Conservation (phyloP, 2,797 vertebrate species). For the Enteromius paludinosus region DNA sequence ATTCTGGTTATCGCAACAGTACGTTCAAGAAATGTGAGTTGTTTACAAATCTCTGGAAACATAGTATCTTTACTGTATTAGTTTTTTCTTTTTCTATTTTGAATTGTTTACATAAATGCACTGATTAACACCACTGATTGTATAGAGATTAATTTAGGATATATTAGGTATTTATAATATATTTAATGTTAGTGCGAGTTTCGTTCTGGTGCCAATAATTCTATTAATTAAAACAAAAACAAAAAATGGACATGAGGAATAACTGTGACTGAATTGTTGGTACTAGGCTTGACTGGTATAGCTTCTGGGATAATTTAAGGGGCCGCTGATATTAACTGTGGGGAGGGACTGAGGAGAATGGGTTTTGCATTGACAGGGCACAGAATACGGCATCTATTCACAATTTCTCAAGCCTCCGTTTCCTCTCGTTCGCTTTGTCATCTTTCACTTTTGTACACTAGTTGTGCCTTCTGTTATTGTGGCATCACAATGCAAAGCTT, state of each 20-base stretch:
- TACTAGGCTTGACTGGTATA: constrained; percentile 29
- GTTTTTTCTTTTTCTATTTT: constrained; percentile 33
- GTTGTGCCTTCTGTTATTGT: constrained; percentile 65
- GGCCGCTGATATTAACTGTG: constrained; percentile 2
- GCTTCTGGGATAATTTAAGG: constrained; percentile 22
- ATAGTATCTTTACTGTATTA: constrained; percentile 45
- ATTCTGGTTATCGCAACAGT: constrained; percentile 47
- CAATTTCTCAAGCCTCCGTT: constrained; percentile 43
- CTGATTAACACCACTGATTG: constrained; percentile 57
- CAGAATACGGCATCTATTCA: constrained; percentile 2
- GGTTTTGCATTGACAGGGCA: constrained; percentile 28
- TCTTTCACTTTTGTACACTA: constrained; percentile 60
- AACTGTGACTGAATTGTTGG: constrained; percentile 39
- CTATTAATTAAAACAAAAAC: constrained; percentile 12
- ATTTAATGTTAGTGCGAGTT: constrained; percentile 38
- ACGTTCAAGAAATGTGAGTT: constrained; percentile 53
- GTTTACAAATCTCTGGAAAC: constrained; percentile 54
- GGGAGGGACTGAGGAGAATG: constrained; percentile 21
- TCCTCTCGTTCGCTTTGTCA: constrained; percentile 34
- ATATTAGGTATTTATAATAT: constrained; percentile 45
- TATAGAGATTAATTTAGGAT: constrained; percentile 51
- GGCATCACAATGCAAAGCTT: constrained; percentile 59
- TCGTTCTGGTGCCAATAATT: constrained; percentile 45
- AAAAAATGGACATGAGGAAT: constrained; percentile 43
- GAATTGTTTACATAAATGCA: constrained; percentile 57